Conservation (phyloP, 2,888 invertebrate species). For the Eulithis prunata region DNA sequence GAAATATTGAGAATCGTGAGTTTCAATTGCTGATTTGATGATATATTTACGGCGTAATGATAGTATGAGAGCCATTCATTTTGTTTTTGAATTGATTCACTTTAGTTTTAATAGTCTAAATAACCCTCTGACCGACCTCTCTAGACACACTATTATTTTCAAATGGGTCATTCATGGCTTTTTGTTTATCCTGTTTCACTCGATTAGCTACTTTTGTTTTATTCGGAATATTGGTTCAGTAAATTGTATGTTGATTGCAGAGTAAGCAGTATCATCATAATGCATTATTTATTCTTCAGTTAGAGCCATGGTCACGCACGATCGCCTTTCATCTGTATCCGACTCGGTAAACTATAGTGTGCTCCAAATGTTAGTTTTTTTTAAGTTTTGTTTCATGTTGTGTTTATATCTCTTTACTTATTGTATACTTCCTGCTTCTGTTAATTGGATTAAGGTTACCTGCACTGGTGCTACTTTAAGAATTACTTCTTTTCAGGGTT, state of each 20-base stretch:
- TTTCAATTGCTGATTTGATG: constrained; percentile 50
- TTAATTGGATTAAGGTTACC: neutral
- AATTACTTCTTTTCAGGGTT: constrained; percentile 2
- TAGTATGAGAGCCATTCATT: constrained; percentile 32
- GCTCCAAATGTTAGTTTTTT: constrained; percentile 31
- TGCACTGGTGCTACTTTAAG: neutral
- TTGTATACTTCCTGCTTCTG: neutral
- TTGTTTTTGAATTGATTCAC: constrained; percentile 21
- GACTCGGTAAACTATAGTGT: constrained; percentile 50
- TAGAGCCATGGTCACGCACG: constrained; percentile 65
- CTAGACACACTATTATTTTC: constrained; percentile 2
- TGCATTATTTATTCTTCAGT: constrained; percentile 48
- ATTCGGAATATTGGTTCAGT: constrained; percentile 22
- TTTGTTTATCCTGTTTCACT: constrained; percentile 14
- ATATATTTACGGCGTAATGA: constrained; percentile 45
- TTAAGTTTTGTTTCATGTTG: constrained; percentile 1
- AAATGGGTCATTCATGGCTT: constrained; percentile 5
- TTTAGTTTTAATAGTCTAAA: constrained; percentile 8
- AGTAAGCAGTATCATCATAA: constrained; percentile 38
- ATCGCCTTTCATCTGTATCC: constrained; percentile 55
- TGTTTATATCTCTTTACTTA: neutral
- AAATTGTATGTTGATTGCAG: constrained; percentile 26
- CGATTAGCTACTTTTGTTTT: constrained; percentile 10
- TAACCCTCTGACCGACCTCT: neutral
- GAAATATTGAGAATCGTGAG: constrained; percentile 67